Base-by-base conservation (phyloP, 64 coral and sea anemone genomes). In the Porites australiensis region DNA sequence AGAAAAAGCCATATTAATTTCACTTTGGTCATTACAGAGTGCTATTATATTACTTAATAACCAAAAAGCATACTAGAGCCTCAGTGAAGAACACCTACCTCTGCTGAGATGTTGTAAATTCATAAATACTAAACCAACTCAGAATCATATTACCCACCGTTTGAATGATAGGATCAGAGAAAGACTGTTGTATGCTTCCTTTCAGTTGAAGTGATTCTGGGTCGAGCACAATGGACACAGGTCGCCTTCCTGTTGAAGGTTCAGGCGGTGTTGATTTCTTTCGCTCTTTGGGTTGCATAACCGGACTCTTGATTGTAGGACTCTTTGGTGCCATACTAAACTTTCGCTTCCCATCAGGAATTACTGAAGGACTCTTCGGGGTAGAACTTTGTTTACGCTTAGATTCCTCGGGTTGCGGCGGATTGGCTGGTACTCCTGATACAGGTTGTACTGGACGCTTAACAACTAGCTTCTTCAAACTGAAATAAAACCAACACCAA, bases 371-470 rank as follows among this genome's bases (percentile, higher is more conserved):
- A 5, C 94, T 79, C 66, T 93, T 92, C 11, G 83, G 77, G 21
- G 69, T 93, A 2, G 58, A 51, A 80, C 88, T 90, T 12, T 47
- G 43, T 64, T 70, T 72, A 13, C 82, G 58, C 49, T 88, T 90
- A 72, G 79, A 22, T 46, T 91, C 88, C 93, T 92, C 94, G 88
- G 93, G 51, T 76, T 75, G 50, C 57, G 75, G 79, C 60, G 95
- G 58, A 88, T 93, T 79, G 90, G 93, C 79, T 77, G 88, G 58
- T 1, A 93, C 62, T 18, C 58, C 91, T 70, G 72, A 52, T 9
- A 98, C 97, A 27, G 90, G 97, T 60, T 98, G 97, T 15, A 98
- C 97, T 50, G 97, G 97, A 22, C 97, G 88, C 89, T 98, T 98
- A 2, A 89, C 94, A 20, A 98, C 97, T 92, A 98, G 65, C 63